phyloP scores from a whole-genome alignment of 2,113 vertebrate genomes.

The Odobenus rosmarus region DNA sequence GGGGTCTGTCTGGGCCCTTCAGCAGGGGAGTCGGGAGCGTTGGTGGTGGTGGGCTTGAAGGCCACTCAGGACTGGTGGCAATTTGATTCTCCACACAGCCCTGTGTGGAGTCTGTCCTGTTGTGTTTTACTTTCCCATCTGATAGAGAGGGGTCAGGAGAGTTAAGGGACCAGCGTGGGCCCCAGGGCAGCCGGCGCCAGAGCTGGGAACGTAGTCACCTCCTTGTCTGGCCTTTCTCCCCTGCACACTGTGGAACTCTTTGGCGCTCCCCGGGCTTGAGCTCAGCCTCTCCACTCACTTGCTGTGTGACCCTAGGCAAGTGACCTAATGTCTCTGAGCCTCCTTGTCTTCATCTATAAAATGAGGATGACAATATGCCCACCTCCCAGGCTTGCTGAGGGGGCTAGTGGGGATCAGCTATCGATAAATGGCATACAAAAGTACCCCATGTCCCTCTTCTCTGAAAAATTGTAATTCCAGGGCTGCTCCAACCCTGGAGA shows the following conservation, averaged over 20 bases:
- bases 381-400: neutral
- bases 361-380: neutral
- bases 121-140: neutral
- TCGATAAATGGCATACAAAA: neutral
- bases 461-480: neutral
- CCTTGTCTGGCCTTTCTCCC: neutral
- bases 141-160: neutral
- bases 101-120: neutral
- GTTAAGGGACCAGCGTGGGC: neutral
- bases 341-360: neutral
- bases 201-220: neutral
- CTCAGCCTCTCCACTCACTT: neutral
- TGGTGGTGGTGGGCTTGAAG: fast-evolving
- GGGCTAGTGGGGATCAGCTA: neutral
- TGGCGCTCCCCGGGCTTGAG: neutral
- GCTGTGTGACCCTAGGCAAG: neutral
- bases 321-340: neutral
- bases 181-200: neutral
- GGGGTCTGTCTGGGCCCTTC: neutral
- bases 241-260: neutral
- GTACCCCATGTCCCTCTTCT: neutral
- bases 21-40: neutral
- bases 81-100: neutral
- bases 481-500: neutral
- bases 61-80: neutral